phyloP scores from a whole-genome alignment of 1,140 invertebrate genomes.

The Harlomillsia oculata region DNA sequence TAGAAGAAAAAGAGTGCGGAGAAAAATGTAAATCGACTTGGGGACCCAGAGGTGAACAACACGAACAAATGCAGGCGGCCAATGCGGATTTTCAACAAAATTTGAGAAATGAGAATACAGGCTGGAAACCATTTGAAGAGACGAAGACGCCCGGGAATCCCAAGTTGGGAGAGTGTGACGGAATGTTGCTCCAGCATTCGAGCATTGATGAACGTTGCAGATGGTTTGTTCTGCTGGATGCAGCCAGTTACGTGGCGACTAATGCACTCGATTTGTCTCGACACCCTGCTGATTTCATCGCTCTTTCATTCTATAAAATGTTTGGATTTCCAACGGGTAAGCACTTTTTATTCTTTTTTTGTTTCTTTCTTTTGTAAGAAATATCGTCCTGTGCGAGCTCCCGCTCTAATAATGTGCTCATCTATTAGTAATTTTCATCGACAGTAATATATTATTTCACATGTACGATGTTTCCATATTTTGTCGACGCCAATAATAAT shows the following conservation, averaged over 20 bases:
- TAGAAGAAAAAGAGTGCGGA: no score
- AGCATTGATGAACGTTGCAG: conserved; percentile 39
- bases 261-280: conserved; percentile 62
- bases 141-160: no score
- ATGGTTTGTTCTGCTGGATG: conserved; percentile 79
- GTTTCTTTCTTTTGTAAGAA: background rate
- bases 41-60: no score
- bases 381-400: background rate
- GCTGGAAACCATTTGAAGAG: background rate
- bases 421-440: no score
- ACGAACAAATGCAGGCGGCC: no score
- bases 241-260: conserved; percentile 69
- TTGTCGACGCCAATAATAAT: no score
- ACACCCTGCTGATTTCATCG: conserved; percentile 76
- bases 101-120: background rate
- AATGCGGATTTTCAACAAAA: background rate
- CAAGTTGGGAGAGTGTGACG: conserved; percentile 2
- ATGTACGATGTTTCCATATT: no score
- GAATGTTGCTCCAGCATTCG: background rate
- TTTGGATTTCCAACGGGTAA: conserved; percentile 86
- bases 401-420: background rate
- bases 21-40: no score
- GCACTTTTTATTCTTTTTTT: conserved; percentile 30
- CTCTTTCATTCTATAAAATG: conserved; percentile 94
- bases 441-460: no score